Evolutionary conservation across 1,140 invertebrate genomes (phyloP), one percentile per base, ranked within the genome.

Genomic region (Cydia amplana): DNA sequence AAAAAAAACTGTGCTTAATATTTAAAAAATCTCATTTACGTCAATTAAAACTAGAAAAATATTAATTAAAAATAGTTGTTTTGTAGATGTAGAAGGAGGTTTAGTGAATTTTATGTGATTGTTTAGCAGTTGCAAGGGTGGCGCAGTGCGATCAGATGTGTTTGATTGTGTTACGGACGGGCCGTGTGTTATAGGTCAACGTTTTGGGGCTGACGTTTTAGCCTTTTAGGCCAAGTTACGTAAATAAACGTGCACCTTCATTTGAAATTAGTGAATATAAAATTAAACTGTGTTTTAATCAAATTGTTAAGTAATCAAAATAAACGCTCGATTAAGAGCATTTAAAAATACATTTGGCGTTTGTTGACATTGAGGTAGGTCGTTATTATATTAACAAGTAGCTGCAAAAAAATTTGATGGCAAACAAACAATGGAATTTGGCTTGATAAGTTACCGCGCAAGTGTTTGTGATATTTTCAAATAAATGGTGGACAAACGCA

Each of bases 111-210:
- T 73, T 73, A 73, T 51, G 43, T 73, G 72, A 73, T 25, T 73
- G 25, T 51, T 55, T 43, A 16, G 64, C 6, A 43, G 65, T 67
- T 32, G 16, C 32, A 74, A 70, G 36, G 64, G 78, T 87, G 87
- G 77, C 87, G 86, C 87, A 90, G 83, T 88, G 86, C 83, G 78
- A 87, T 88, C 83, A 84, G 82, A 84, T 87, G 84, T 84, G 83
- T 85, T 81, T 81, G 76, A 78, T 81, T 74, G 78, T 77, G 76
- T 81, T 79, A 36, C 74, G 77, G 75, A 75, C 74, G 77, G 67
- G 32, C 78, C 74, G 75, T 74, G 74, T 73, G 55, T 75, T 76
- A 70, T 70, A 70, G 65, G 65, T 70, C 65, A 70, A 70, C 65
- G 65, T 70, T 70, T 70, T 70, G 18, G 65, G 32, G 28, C 32